Percentiles rank a stretch among this genome's conserved stretches.
phyloP scores from a whole-genome alignment of 2,113 vertebrate species.

The Strix uralensis region DNA sequence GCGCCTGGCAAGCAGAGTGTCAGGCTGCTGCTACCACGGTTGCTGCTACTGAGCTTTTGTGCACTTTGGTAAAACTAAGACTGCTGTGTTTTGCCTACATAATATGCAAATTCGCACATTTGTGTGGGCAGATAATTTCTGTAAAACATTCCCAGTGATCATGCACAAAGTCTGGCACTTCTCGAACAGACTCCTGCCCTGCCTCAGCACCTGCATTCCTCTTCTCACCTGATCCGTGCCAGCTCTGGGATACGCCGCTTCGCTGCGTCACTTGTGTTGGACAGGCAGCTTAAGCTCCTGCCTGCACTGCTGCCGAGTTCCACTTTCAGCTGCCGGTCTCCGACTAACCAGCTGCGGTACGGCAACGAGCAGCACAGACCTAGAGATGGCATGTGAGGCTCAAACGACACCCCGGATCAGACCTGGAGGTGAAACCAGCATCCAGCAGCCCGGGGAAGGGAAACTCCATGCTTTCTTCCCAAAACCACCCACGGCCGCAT shows the following conservation, averaged over 20 bases:
- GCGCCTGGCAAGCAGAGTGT: not conserved
- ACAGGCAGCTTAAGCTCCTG: not conserved
- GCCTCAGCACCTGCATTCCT: not conserved
- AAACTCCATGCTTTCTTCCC: not conserved
- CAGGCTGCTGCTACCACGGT: no score
- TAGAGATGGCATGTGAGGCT: not conserved
- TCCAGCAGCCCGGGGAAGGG: not conserved
- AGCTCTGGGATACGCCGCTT: not conserved
- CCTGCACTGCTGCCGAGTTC: not conserved
- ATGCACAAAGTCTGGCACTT: not conserved
- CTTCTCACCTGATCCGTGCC: not conserved
- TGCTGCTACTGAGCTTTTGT: not conserved
- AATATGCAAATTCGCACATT: not conserved
- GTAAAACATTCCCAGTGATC: not conserved
- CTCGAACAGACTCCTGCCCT: not conserved
- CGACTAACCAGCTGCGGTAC: no score
- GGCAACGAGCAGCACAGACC: not conserved
- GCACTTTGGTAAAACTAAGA: not conserved
- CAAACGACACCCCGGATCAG: not conserved
- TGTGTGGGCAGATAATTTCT: not conserved
- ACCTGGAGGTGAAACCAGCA: not conserved
- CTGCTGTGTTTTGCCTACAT: not conserved
- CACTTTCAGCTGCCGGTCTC: rapidly evolving
- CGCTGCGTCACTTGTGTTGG: no score
- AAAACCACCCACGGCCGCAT: rapidly evolving